Percentiles rank a stretch among this genome's conserved stretches.
Conservation (phyloP, 2,797 vertebrate species). For the Spatula versicolor region DNA sequence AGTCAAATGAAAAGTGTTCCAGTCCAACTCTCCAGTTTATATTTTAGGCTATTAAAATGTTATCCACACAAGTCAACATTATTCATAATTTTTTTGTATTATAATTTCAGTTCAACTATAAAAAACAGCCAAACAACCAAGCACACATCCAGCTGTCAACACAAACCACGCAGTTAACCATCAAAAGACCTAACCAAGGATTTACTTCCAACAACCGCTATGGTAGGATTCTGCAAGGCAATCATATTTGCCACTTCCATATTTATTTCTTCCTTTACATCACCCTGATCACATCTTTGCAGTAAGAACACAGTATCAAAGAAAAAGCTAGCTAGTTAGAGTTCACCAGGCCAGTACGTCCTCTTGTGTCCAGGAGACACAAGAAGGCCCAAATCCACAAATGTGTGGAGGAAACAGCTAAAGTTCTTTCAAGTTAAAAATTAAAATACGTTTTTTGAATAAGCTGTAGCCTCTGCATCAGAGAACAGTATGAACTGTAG, state of each 20-base stretch:
- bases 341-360: neutral
- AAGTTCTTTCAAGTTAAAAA: neutral
- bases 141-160: neutral
- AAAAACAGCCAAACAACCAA: neutral
- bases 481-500: neutral
- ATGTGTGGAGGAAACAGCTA: accelerated
- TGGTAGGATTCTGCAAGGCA: neutral
- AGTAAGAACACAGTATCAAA: neutral
- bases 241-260: neutral
- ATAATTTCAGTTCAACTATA: neutral
- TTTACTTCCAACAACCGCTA: neutral
- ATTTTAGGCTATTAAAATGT: neutral
- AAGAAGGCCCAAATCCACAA: neutral
- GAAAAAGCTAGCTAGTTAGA: neutral
- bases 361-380: neutral
- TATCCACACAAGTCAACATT: neutral
- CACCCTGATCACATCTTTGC: neutral
- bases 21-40: neutral
- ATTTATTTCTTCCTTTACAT: neutral
- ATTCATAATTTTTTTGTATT: neutral
- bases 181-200: neutral
- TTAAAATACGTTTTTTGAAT: accelerated
- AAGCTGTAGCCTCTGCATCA: neutral
- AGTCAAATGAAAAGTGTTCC: neutral
- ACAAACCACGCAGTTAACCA: neutral